Evolutionary conservation across 92 coral and sea anemone genomes (phyloP).

Genomic region (Muricea muricata): DNA sequence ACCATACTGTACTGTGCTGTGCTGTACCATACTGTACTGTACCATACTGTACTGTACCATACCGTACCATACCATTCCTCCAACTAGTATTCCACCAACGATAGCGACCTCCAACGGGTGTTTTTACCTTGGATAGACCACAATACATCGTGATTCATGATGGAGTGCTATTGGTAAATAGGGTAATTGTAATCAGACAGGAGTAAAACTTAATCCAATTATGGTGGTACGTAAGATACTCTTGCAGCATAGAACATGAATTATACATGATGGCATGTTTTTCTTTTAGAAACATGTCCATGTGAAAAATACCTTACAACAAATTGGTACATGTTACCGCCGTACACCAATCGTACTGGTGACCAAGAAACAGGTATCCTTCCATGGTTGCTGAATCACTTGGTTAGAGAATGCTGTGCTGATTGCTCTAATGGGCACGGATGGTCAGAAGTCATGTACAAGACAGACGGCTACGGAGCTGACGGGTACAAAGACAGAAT

Average conservation of each 20-base stretch:
- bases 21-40: too few relatives aligned
- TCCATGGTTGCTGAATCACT: slow-evolving; percentile 71
- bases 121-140: too few relatives aligned
- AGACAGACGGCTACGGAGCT: slow-evolving; percentile 40
- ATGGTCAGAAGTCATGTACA: slow-evolving; percentile 41
- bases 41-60: too few relatives aligned
- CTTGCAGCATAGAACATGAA: too few relatives aligned
- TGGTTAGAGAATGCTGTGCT: slow-evolving; percentile 68
- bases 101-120: too few relatives aligned
- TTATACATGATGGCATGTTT: too few relatives aligned
- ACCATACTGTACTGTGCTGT: too few relatives aligned
- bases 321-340: slow-evolving; percentile 68
- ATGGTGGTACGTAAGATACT: background rate
- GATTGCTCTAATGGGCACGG: slow-evolving; percentile 73
- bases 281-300: slow-evolving; percentile 80
- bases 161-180: too few relatives aligned
- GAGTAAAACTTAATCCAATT: slow-evolving; percentile 11
- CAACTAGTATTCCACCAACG: too few relatives aligned
- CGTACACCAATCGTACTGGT: slow-evolving; percentile 66
- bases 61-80: too few relatives aligned
- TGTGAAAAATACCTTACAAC: slow-evolving; percentile 67
- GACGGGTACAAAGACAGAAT: slow-evolving; percentile 25
- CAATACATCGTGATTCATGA: too few relatives aligned
- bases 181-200: too few relatives aligned
- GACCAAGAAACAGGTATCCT: slow-evolving; percentile 54